Evolutionary conservation across 2,797 vertebrate genomes (phyloP), one percentile per base, ranked within the genome.

Genomic region (Brotula barbata): DNA sequence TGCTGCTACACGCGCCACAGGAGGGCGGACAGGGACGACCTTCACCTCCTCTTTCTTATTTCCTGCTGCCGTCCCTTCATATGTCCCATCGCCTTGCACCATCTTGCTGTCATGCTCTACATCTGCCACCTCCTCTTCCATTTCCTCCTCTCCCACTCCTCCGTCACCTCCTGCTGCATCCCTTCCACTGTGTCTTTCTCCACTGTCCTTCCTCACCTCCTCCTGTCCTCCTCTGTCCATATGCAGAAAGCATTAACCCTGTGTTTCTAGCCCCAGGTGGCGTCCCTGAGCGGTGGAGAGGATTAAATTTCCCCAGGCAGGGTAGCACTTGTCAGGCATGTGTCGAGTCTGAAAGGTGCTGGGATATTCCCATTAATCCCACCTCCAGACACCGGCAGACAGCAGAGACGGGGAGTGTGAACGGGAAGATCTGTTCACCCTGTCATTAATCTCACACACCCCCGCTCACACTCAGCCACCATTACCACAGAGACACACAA

Each of bases 201-300:
- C 14, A 13, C 10, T 13, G 6, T 40, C 36, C 20, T 46, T 28
- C 39, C 21, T 59, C 31, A 57, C 43, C 19, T 63, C 15, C 45
- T 64, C 47, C 52, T 67, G 42, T 73, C 70, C 71, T 75, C 51
- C 45, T 61, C 53, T 73, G 42, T 65, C 71, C 76, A 67, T 76
- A 54, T 85, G 84, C 47, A 76, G 62, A 88, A 87, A 68, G 37
- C 72, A 85, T 87, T 85, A 88, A 72, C 16, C 37, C 56, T 65
- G 23, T 1, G 17, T 58, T 50, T 59, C 44, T 40, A 40, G 37
- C 64, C 58, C 46, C 6, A 13, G 15, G 47, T 58, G 55, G 56
- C n/a, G 34, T 12, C 22, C 41, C n/a, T 22, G 15, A 63, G 45
- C 31, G 47, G 40, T 33, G 23, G 50, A 65, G 49, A 61, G 33